Conservation (phyloP, 2,888 invertebrate species). For the Cataglyphis rosenhaueri region DNA sequence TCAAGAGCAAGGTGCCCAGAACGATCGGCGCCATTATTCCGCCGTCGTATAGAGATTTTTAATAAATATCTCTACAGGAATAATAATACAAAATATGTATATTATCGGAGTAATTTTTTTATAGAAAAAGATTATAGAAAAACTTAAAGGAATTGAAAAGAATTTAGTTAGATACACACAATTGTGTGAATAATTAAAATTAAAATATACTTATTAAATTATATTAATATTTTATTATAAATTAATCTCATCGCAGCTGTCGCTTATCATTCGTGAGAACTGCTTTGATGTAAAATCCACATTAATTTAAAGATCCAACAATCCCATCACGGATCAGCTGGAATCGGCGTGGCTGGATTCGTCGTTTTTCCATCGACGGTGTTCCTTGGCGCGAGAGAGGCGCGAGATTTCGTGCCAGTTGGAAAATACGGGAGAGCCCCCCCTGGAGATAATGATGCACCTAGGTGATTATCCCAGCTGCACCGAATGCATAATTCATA, state of each 20-base stretch:
- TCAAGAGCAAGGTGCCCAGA: constrained; percentile 71
- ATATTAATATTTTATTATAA: neutral
- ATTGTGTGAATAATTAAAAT: neutral
- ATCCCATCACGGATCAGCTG: constrained; percentile 55
- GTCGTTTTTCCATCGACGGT: constrained; percentile 42
- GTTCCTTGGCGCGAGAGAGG: constrained; percentile 49
- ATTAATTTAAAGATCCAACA: constrained; percentile 31
- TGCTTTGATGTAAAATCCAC: constrained; percentile 2
- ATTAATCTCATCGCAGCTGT: constrained; percentile 14
- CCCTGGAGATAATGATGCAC: constrained; percentile 67
- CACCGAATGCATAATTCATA: constrained; percentile 76
- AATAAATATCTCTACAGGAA: constrained; percentile 7
- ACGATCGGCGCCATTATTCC: constrained; percentile 32
- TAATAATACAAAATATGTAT: neutral
- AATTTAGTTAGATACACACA: neutral
- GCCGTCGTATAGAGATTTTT: constrained; percentile 55
- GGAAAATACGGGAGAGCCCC: constrained; percentile 65
- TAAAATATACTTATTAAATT: neutral
- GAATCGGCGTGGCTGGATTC: neutral
- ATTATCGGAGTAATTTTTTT: neutral
- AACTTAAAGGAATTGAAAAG: constrained; percentile 27
- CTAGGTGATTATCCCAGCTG: constrained; percentile 65
- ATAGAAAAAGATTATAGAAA: neutral
- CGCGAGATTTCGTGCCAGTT: constrained; percentile 65
- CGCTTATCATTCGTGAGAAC: neutral